Conservation (phyloP, 2,113 vertebrate genomes). For the Oncorhynchus nerka region DNA sequence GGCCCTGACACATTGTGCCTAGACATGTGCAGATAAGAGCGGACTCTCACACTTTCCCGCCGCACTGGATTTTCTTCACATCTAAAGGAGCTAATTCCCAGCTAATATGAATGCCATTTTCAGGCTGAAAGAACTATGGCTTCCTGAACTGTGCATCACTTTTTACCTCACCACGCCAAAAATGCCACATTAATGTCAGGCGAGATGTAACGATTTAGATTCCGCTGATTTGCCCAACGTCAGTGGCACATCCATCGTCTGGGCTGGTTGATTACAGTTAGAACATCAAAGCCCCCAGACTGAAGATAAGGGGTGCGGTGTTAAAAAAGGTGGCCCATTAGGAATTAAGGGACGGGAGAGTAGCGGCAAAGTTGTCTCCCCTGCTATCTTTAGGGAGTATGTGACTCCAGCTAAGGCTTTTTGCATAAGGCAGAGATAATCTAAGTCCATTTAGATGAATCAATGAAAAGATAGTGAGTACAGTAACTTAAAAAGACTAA, state of each 20-base stretch:
- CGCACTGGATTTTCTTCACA: constrained; percentile 62
- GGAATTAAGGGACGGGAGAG: constrained; percentile 56
- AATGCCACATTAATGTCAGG: constrained; percentile 82
- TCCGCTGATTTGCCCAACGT: constrained; percentile 69
- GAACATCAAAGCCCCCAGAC: constrained; percentile 66
- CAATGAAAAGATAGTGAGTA: constrained; percentile 44
- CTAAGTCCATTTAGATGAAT: constrained; percentile 54
- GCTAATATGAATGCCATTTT: constrained; percentile 73
- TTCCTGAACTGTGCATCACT: constrained; percentile 64
- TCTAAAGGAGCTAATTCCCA: constrained; percentile 70
- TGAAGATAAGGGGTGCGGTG: constrained; percentile 39
- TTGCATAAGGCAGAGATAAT: constrained; percentile 57
- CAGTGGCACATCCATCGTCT: constrained; percentile 55
- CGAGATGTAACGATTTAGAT: constrained; percentile 79
- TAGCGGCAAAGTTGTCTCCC: constrained; percentile 61
- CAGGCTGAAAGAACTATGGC: constrained; percentile 58
- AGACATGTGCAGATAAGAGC: constrained; percentile 65
- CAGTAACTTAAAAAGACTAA: constrained; percentile 21
- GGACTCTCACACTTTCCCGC: constrained; percentile 50
- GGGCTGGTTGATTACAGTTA: constrained; percentile 69
- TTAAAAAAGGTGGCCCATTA: constrained; percentile 48
- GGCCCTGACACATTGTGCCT: constrained; percentile 46
- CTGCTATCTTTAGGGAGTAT: constrained; percentile 56
- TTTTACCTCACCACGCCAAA: constrained; percentile 71
- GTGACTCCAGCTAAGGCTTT: constrained; percentile 15